phyloP scores from a whole-genome alignment of 64 coral and sea anemone genomes.

The Pachyseris speciosa region DNA sequence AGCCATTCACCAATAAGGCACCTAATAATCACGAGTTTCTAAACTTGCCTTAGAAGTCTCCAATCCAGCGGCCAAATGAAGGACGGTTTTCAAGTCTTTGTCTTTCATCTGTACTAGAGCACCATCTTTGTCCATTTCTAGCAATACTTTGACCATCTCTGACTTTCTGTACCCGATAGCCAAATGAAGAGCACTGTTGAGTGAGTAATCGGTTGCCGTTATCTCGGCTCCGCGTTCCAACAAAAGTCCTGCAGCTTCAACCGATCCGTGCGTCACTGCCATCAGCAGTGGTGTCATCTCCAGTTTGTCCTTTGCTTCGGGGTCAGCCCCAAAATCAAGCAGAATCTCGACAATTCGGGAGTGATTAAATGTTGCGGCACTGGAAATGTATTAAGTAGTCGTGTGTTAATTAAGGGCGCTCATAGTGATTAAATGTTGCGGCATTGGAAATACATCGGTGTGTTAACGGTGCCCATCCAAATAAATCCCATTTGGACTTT shows the following conservation, averaged over 20 bases:
- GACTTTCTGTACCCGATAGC: neutral
- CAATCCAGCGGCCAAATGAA: constrained; percentile 16
- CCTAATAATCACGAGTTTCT: no score
- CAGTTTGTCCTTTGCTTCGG: neutral
- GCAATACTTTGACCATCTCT: neutral
- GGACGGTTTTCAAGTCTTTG: neutral
- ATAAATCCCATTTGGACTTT: no score
- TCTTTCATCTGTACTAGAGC: neutral
- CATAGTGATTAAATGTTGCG: no score
- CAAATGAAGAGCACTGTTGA: constrained; percentile 20
- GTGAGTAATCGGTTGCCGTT: neutral
- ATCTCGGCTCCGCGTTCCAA: constrained; percentile 28
- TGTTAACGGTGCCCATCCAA: no score
- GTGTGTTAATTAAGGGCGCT: neutral
- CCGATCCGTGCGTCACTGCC: neutral
- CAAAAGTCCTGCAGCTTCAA: constrained; percentile 3
- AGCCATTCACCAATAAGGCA: neutral
- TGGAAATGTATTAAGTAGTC: neutral
- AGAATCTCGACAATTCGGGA: constrained; percentile 21
- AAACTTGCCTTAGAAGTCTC: neutral
- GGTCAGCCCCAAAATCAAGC: constrained; percentile 29
- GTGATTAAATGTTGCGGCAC: constrained; percentile 34
- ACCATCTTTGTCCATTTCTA: constrained; percentile 3
- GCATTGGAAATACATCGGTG: no score
- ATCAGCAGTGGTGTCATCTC: constrained; percentile 15